Evolutionary conservation across 2,888 invertebrate species (phyloP), one percentile per base, ranked within the genome.

Genomic region (Drosophila affinis): DNA sequence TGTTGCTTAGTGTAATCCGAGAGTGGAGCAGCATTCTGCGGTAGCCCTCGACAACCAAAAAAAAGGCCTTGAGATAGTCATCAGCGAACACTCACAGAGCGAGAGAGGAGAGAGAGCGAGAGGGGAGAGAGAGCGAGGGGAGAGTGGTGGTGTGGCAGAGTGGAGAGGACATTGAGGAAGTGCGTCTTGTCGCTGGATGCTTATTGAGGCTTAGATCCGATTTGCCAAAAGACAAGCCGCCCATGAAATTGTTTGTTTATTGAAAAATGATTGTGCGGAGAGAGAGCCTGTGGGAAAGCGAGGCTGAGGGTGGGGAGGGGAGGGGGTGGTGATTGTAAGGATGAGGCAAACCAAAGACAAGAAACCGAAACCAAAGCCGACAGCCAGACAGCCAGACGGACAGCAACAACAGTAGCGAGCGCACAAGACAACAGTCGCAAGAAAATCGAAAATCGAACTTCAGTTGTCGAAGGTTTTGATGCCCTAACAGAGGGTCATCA

Each of bases 121-220:
- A 10, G 32, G 5, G 24, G 24, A 39, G 5, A 39, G 34, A 14
- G 24, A 34, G 59, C n/a, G 34, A 32, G 17, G 17, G 5, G 21
- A 10, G 56, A 1, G n/a, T 9, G 18, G 32, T 21, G n/a, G n/a
- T n/a, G n/a, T n/a, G n/a, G n/a, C n/a, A 18, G 49, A 17, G 49
- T 24, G 24, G 62, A 45, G 27, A 45, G 60, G 24, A 46, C 62
- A 54, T 45, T 47, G 62, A 67, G 86, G 84, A 87, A 87, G 87
- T 86, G 84, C 87, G 87, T 81, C 87, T 83, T 88, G 87, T 88
- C 88, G 87, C 85, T 84, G 77, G 55, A 76, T 88, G 85, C 87
- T 88, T 86, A 86, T 86, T 88, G 84, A 83, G 87, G 88, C 88
- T 86, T 86, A 86, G 88, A 84, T 86, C 88, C 85, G 88, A 88